A percentile compares a stretch with the other conserved stretches of the same genome.
Evolutionary conservation across 2,888 invertebrate genomes (phyloP).

Genomic region (Elegia similella): DNA sequence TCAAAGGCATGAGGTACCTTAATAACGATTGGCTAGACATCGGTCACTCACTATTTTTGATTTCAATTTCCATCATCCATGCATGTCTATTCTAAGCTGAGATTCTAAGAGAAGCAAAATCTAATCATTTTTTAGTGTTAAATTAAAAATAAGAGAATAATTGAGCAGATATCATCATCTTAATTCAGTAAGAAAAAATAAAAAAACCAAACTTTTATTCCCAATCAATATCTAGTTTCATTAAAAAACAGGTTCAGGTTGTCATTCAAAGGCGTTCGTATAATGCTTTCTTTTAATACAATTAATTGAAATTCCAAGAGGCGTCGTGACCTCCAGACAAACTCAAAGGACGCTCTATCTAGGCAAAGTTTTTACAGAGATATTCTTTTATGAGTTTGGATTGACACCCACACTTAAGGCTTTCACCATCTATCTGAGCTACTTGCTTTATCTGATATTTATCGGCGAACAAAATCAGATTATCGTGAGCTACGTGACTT

Average conservation of each 20-base stretch:
- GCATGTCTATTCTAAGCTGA: too few relatives aligned
- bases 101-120: too few relatives aligned
- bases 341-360: slow-evolving; percentile 21
- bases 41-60: too few relatives aligned
- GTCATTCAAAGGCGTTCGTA: slow-evolving; percentile 14
- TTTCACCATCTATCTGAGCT: neutral
- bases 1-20: too few relatives aligned
- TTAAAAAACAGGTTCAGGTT: neutral
- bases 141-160: neutral
- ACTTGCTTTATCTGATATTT: neutral
- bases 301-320: slow-evolving; percentile 20
- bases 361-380: slow-evolving; percentile 18
- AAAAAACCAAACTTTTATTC: neutral
- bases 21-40: too few relatives aligned
- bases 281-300: slow-evolving; percentile 19
- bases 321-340: slow-evolving; percentile 29
- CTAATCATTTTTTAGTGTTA: too few relatives aligned
- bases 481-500: neutral
- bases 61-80: too few relatives aligned
- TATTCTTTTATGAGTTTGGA: slow-evolving; percentile 13
- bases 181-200: neutral
- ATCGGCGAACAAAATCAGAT: neutral
- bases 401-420: slow-evolving; percentile 17
- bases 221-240: neutral
- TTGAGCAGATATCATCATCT: neutral